Conservation (phyloP, 2,113 vertebrate genomes). For the Ellobius talpinus region DNA sequence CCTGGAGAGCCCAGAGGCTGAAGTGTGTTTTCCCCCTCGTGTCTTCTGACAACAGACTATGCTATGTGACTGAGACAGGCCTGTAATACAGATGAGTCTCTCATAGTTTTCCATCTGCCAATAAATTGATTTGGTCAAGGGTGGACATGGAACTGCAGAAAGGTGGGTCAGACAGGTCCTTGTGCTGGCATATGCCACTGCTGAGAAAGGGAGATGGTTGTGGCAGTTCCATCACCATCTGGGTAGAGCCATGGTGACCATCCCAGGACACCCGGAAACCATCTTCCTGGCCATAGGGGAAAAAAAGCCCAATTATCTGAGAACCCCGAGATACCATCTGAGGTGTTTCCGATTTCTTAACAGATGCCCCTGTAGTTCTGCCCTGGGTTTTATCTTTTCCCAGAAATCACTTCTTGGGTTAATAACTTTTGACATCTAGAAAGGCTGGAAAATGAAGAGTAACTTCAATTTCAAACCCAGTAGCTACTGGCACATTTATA, state of each 20-base stretch:
- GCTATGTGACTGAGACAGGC: background rate
- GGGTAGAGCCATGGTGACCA: background rate
- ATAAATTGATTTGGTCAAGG: background rate
- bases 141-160: background rate
- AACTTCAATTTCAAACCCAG: conserved; percentile 49
- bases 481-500: background rate
- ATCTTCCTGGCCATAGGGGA: background rate
- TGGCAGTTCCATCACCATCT: background rate
- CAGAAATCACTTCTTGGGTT: conserved; percentile 26
- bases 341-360: background rate
- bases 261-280: background rate
- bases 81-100: background rate
- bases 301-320: background rate
- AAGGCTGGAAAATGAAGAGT: background rate
- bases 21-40: background rate
- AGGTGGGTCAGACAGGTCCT: background rate
- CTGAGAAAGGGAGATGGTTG: background rate
- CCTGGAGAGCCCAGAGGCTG: background rate
- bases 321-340: background rate
- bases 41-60: background rate
- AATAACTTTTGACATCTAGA: background rate
- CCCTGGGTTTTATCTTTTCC: background rate
- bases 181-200: too few species aligned
- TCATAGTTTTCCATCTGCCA: background rate
- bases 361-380: background rate